These are phyloP conservation scores for Acrocyrtus sp. DNA, from an alignment of 2,888 invertebrate genomes.

Conservation along the genomic window DNA sequence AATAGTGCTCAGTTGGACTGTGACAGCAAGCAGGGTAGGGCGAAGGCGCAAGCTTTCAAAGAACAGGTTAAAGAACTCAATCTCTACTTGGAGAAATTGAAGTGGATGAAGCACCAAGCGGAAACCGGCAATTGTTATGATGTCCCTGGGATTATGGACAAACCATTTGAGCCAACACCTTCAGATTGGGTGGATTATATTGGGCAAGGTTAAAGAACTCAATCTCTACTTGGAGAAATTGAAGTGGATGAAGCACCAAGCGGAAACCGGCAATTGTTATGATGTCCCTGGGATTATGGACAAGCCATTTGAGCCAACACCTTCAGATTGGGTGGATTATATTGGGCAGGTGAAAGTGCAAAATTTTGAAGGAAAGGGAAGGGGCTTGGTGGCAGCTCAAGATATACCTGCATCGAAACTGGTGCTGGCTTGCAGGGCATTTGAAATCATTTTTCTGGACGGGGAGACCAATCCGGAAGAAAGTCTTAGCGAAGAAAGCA, in stretches of 20 bases:
- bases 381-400: conserved; percentile 45
- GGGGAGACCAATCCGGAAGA: conserved; percentile 4
- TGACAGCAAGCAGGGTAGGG: too few species aligned
- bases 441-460: conserved; percentile 48
- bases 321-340: conserved; percentile 48
- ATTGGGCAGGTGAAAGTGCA: conserved; percentile 37
- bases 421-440: conserved; percentile 43
- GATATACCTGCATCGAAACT: conserved; percentile 38
- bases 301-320: conserved; percentile 10
- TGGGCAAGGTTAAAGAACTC: conserved; percentile 26
- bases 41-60: too few species aligned
- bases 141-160: conserved; percentile 21
- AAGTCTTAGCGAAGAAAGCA: conserved; percentile 23
- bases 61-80: conserved; percentile 41
- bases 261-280: conserved; percentile 30
- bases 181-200: conserved; percentile 48
- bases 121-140: conserved; percentile 36
- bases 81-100: conserved; percentile 32
- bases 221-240: conserved; percentile 28
- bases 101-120: conserved; percentile 34
- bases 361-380: conserved; percentile 42
- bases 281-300: conserved; percentile 30
- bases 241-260: conserved; percentile 35
- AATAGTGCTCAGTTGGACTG: too few species aligned
- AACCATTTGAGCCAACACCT: conserved; percentile 12